Percentiles rank a stretch among this genome's conserved stretches.
Conservation (phyloP, 2,797 vertebrate genomes). For the Chrysocyon brachyurus region DNA sequence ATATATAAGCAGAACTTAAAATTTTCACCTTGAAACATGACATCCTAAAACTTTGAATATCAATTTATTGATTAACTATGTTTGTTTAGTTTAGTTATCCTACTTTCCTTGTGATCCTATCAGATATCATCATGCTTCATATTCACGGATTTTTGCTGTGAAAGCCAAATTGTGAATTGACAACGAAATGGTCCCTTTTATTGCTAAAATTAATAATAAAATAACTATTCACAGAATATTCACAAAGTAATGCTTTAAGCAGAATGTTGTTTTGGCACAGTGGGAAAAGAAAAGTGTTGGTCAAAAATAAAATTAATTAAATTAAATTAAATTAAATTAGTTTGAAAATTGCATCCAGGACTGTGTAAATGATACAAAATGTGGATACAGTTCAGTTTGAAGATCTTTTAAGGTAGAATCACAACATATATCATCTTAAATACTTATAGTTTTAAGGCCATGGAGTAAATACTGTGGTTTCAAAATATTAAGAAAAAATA, state of each 20-base stretch:
- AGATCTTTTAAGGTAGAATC: constrained; percentile 1
- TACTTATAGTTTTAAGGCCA: constrained; percentile 40
- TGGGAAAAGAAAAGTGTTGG: constrained; percentile 73
- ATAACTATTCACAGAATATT: constrained; percentile 79
- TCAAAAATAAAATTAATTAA: constrained; percentile 74
- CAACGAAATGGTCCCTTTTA: constrained; percentile 72
- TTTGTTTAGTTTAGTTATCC: constrained; percentile 53
- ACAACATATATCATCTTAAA: constrained; percentile 55
- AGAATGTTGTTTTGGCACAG: constrained; percentile 79
- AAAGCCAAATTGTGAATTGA: constrained; percentile 77
- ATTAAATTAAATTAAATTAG: constrained; percentile 52
- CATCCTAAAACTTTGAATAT: constrained; percentile 54
- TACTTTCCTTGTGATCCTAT: constrained; percentile 61
- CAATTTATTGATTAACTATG: constrained; percentile 58
- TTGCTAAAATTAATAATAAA: constrained; percentile 79
- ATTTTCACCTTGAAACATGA: background rate
- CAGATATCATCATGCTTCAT: constrained; percentile 53
- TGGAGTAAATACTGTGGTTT: background rate
- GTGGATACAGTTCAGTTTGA: background rate
- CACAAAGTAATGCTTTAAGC: constrained; percentile 81
- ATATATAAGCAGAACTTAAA: constrained; percentile 24
- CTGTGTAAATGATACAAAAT: constrained; percentile 41
- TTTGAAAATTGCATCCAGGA: constrained; percentile 69
- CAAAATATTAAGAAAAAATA: constrained; percentile 11
- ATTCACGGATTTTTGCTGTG: constrained; percentile 80